phyloP scores from a whole-genome alignment of 1,140 invertebrate species.

The Drosophila leontia region DNA sequence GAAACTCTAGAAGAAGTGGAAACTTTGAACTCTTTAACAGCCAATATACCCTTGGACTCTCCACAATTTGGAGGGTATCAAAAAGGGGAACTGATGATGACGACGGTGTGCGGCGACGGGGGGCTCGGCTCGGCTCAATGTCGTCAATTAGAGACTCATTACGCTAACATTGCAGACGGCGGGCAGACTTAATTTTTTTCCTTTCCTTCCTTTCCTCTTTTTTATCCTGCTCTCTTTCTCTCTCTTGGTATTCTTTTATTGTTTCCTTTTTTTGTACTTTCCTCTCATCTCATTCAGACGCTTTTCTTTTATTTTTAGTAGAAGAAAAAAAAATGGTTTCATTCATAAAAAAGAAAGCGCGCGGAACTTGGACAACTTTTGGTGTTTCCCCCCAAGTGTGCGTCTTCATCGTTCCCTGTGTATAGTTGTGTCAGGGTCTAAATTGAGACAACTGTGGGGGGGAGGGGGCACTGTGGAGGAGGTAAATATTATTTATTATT shows the following conservation, averaged over 20 bases:
- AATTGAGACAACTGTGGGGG: slow-evolving; percentile 15
- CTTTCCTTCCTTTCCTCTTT: slow-evolving; percentile 3
- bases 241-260: slow-evolving; percentile 72
- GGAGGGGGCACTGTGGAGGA: neutral
- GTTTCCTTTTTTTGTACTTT: slow-evolving; percentile 54
- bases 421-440: slow-evolving; percentile 53
- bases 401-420: slow-evolving; percentile 16
- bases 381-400: slow-evolving; percentile 63
- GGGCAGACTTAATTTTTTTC: slow-evolving; percentile 72
- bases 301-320: slow-evolving; percentile 60
- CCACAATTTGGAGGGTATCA: neutral
- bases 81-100: slow-evolving; percentile 27
- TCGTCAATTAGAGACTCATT: slow-evolving; percentile 85
- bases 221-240: slow-evolving; percentile 40
- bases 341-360: slow-evolving; percentile 76
- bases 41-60: neutral
- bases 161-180: slow-evolving; percentile 80
- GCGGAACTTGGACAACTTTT: slow-evolving; percentile 78
- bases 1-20: too few species aligned
- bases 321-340: slow-evolving; percentile 62
- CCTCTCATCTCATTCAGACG: slow-evolving; percentile 12
- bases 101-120: slow-evolving; percentile 10
- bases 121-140: slow-evolving; percentile 63
- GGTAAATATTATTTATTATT: neutral
- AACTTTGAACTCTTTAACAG: neutral